Evolutionary conservation across 2,113 vertebrate species (phyloP).

Genomic region (Trematocara variabile): DNA sequence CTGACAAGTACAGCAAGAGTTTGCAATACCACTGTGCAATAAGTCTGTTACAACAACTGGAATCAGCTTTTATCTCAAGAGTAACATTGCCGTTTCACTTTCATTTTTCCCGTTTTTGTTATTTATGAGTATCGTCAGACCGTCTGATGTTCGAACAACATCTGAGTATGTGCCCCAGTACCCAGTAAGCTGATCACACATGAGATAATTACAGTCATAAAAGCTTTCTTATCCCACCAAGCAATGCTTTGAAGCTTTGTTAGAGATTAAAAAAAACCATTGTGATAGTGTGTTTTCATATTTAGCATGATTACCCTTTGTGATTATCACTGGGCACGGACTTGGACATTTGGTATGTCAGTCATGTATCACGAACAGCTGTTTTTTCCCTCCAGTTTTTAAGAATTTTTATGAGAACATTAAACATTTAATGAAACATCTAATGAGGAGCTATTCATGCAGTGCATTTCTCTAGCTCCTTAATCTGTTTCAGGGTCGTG

Average conservation of each 20-base stretch:
- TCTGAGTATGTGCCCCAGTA: neutral
- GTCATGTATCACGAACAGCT: neutral
- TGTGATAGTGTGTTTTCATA: neutral
- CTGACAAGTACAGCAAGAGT: neutral
- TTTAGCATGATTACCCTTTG: neutral
- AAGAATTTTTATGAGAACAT: neutral
- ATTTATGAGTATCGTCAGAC: neutral
- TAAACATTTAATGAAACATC: neutral
- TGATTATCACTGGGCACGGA: neutral
- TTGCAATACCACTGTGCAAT: neutral
- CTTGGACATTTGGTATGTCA: neutral
- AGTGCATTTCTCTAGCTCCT: neutral
- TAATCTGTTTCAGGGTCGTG: conserved; percentile 6
- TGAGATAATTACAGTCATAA: neutral
- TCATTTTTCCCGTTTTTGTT: neutral
- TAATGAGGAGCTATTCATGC: neutral
- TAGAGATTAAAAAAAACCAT: accelerated
- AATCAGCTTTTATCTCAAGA: neutral
- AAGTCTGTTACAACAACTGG: neutral
- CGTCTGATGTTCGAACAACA: neutral
- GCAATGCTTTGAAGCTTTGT: neutral
- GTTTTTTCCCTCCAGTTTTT: neutral
- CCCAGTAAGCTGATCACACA: neutral
- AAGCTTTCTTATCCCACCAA: neutral
- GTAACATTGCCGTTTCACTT: neutral